These are phyloP conservation scores for Chlamydotis undulata DNA, from an alignment of 2,113 vertebrate species.

Conservation along the genomic window DNA sequence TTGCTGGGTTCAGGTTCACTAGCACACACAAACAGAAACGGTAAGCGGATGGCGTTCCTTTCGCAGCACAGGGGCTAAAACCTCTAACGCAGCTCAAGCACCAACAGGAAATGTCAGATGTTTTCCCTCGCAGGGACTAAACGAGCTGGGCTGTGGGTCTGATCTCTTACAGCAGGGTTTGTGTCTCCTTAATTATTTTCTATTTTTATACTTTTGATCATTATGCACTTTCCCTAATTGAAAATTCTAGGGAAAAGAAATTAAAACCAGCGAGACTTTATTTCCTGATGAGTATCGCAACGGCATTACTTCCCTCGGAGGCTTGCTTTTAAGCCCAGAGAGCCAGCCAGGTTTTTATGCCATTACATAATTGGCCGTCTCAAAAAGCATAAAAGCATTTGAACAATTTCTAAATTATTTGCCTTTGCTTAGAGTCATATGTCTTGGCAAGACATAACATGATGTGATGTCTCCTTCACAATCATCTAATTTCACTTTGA, in stretches of 20 bases:
- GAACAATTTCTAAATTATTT: constrained; percentile 27
- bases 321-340: neutral
- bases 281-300: neutral
- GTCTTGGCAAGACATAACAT: constrained; percentile 43
- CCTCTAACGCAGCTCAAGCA: neutral
- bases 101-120: neutral
- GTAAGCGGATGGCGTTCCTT: accelerated
- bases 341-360: neutral
- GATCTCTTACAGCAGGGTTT: neutral
- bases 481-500: neutral
- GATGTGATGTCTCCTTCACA: constrained; percentile 54
- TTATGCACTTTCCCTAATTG: neutral
- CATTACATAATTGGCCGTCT: neutral
- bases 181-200: neutral
- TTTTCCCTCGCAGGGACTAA: neutral
- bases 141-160: neutral
- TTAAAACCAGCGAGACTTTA: neutral
- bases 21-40: accelerated
- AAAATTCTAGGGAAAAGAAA: neutral
- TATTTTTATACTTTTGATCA: neutral
- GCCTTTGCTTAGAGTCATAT: constrained; percentile 19
- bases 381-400: constrained; percentile 8
- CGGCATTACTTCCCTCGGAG: neutral
- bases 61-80: neutral
- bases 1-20: neutral